Conservation (phyloP, 2,888 invertebrate genomes). For the Acronicta alni region DNA sequence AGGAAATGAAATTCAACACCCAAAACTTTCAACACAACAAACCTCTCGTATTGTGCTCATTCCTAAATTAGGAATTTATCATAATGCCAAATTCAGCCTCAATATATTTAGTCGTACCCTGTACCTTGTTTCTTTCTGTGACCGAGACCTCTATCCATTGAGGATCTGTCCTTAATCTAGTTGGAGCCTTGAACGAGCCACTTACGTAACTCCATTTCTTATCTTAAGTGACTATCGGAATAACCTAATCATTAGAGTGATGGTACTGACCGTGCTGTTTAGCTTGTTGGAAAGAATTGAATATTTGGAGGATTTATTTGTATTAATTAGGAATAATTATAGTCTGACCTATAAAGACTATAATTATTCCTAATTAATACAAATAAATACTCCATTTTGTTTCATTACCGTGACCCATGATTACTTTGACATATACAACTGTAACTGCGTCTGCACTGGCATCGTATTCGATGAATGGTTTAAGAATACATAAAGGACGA, state of each 20-base stretch:
- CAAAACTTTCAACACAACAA: neutral
- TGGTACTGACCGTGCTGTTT: constrained; percentile 25
- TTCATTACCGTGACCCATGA: too few relatives aligned
- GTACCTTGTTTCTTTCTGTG: constrained; percentile 34
- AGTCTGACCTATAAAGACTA: too few relatives aligned
- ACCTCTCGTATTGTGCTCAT: neutral
- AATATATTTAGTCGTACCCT: constrained; percentile 11
- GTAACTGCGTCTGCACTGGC: too few relatives aligned
- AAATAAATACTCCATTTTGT: too few relatives aligned
- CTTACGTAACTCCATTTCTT: constrained; percentile 36
- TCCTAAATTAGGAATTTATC: constrained; percentile 6
- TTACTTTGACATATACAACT: too few relatives aligned
- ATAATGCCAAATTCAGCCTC: constrained; percentile 27
- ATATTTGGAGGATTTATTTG: neutral
- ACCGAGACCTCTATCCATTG: constrained; percentile 51
- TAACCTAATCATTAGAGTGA: constrained; percentile 53
- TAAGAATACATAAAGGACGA: too few relatives aligned
- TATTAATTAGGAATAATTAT: too few relatives aligned
- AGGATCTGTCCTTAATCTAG: constrained; percentile 51
- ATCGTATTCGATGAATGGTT: too few relatives aligned
- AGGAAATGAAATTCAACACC: neutral
- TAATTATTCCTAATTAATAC: too few relatives aligned
- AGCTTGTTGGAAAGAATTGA: constrained; percentile 26
- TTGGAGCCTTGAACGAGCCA: constrained; percentile 40
- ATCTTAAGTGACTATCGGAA: constrained; percentile 50